Evolutionary conservation across 1,140 invertebrate species (phyloP), one percentile per base, ranked within the genome.

Genomic region (Dendrolimus punctatus): DNA sequence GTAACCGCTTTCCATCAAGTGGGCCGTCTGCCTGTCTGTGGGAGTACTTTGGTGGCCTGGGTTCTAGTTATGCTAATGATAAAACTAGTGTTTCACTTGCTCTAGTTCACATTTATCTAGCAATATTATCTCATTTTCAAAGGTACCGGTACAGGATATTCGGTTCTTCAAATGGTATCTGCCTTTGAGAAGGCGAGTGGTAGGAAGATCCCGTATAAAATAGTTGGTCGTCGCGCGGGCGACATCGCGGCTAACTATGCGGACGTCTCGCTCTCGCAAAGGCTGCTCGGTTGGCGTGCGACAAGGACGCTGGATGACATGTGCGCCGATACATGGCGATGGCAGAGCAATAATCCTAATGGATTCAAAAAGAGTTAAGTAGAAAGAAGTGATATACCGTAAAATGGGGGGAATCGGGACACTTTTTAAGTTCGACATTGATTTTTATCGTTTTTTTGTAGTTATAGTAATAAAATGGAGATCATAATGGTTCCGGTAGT

Each of bases 291-390:
- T 38, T 99, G 98, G 97, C 90, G 89, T 53, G 94, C 97, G 8
- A 91, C 89, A 5, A 90, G 91, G 62, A 91, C 90, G 63, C 88
- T 99, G 0, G 83, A 93, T 42, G 93, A 97, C 59, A 99, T 99
- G 97, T 99, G 97, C 87, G 83, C 83, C 62, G 96, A 98, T 78
- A 92, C 95, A 5, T 99, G 96, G 96, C 91, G 90, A 46, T 98
- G 96, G 96, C 96, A 98, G 83, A 91, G 91, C 55, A 89, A 88
- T 49, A 96, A 98, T 88, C 96, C 96, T 6, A 91, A 94, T 60
- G 96, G 97, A 5, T 97, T 89, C 49, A 68, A 75, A 51, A 62
- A 46, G 8, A 55, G n/a, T 36, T 62, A 61, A 49, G 23, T 23
- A 23, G 23, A 3, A 2, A 23, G 23, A 23, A 23, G 23, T 23